Base-by-base conservation (phyloP, 2,888 invertebrate species). In the Mesorhabditis spiculigera region DNA sequence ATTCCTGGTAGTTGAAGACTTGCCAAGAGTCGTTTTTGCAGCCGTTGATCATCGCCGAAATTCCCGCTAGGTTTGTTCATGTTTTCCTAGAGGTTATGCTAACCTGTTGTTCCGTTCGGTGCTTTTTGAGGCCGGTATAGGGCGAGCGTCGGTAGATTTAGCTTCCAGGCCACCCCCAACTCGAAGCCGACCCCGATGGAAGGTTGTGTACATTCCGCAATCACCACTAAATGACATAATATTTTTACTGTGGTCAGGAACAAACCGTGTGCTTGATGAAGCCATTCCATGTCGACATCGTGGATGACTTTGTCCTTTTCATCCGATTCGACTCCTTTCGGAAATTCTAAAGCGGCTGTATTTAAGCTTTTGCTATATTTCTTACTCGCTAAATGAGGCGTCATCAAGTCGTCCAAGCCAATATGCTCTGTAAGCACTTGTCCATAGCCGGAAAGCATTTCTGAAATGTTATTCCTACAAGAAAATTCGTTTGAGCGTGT, bases 381-480 rank as follows among this genome's bases (percentile, higher is more conserved):
- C 58, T 10, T 13, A 13, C 44, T 13, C 10, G 28, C 43, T 8
- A 13, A 42, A 43, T 65, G 41, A n/a, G 66, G 13, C 41, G 43
- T 16, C 44, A 43, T 66, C n/a, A n/a, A n/a, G 28, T 66, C 66
- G 13, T 44, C 45, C 66, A 8, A n/a, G 13, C 43, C 66, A n/a
- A 66, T 45, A 16, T 66, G 66, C 28, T 66, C 66, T 13, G 66
- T 66, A 5, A 66, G 50, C 13, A 66, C 66, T 45, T 45, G 66
- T 28, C 87, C 87, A 75, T 85, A 86, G 5, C n/a, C n/a, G 8
- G 58, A 50, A n/a, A 50, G 58, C 58, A 50, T 50, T n/a, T 10
- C 58, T 50, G 58, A 50, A 65, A 68, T 68, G 82, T 75, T n/a
- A 87, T 13, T 10, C 58, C 58, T 13, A 50, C n/a, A n/a, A n/a